These are phyloP conservation scores for Conops quadrifasciatus DNA, from an alignment of 2,888 invertebrate genomes.

Conservation along the genomic window DNA sequence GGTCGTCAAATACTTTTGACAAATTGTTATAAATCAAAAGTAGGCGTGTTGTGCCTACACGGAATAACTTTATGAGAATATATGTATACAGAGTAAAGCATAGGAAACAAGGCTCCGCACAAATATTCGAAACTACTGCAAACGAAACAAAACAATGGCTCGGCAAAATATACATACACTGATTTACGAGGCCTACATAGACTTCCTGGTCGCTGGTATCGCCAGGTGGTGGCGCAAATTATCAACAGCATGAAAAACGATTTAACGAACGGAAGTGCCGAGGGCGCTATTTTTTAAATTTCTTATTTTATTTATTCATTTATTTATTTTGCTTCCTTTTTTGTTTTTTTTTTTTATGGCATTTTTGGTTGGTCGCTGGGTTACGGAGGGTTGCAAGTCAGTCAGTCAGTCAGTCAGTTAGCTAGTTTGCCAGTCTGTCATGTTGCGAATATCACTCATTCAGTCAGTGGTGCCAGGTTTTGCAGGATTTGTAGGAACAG, in stretches of 20 bases:
- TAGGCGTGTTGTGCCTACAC: slow-evolving; percentile 46
- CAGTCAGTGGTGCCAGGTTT: slow-evolving; percentile 22
- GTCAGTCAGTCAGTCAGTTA: slow-evolving; percentile 32
- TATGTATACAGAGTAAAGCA: slow-evolving; percentile 1
- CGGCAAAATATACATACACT: not conserved
- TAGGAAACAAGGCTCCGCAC: not conserved
- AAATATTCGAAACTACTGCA: not conserved
- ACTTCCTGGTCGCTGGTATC: not conserved
- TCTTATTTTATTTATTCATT: slow-evolving; percentile 10
- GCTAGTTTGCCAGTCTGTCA: not conserved
- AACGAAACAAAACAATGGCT: not conserved
- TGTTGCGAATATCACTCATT: not conserved
- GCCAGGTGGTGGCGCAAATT: not conserved
- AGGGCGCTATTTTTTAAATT: slow-evolving; percentile 53
- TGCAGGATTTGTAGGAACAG: slow-evolving; percentile 46
- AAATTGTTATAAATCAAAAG: slow-evolving; percentile 33
- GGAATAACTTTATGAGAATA: slow-evolving; percentile 1
- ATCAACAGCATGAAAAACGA: not conserved
- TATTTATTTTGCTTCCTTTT: not conserved
- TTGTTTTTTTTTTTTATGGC: not conserved
- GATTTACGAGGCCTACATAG: no score
- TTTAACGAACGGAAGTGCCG: slow-evolving; percentile 15
- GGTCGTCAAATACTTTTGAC: slow-evolving; percentile 11
- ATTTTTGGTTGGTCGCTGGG: not conserved
- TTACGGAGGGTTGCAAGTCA: slow-evolving; percentile 21